These are phyloP conservation scores for Ceratina japonica DNA, from an alignment of 1,140 invertebrate species.

Conservation along the genomic window DNA sequence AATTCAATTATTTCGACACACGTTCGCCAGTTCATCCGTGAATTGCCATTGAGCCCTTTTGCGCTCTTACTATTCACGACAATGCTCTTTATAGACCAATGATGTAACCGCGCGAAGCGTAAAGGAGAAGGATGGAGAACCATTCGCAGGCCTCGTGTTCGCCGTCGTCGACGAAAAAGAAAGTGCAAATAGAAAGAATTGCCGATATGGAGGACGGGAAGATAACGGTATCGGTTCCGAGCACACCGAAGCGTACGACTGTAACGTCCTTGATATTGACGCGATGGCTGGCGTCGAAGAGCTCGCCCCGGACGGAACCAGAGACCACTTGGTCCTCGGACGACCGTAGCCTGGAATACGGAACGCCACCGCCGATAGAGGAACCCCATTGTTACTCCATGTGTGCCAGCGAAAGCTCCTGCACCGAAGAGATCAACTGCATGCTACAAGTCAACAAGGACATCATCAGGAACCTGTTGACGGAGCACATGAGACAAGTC, in stretches of 20 bases:
- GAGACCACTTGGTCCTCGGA: conserved; percentile 50
- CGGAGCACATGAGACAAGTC: conserved; percentile 85
- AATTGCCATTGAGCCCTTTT: not conserved
- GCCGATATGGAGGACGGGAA: conserved; percentile 64
- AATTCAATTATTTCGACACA: not conserved
- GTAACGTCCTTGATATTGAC: conserved; percentile 67
- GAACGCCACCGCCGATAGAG: conserved; percentile 85
- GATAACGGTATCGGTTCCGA: conserved; percentile 45
- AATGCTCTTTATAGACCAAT: conserved; percentile 37
- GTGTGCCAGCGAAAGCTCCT: conserved; percentile 87
- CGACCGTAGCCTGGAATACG: conserved; percentile 83
- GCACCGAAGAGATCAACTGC: conserved; percentile 82
- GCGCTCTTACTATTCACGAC: conserved; percentile 7
- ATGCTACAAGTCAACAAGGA: conserved; percentile 85
- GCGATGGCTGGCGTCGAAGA: conserved; percentile 65
- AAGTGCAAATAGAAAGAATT: conserved; percentile 66
- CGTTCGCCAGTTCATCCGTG: not conserved
- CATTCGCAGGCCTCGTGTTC: conserved; percentile 33
- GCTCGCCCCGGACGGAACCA: conserved; percentile 8
- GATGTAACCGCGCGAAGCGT: conserved; percentile 30
- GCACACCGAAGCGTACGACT: conserved; percentile 59
- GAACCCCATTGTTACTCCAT: conserved; percentile 84
- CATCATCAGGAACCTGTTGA: conserved; percentile 84
- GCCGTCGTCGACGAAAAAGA: conserved; percentile 56
- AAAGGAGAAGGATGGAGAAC: conserved; percentile 30